Conservation (phyloP, 2,113 vertebrate species). For the Eurypyga helias region DNA sequence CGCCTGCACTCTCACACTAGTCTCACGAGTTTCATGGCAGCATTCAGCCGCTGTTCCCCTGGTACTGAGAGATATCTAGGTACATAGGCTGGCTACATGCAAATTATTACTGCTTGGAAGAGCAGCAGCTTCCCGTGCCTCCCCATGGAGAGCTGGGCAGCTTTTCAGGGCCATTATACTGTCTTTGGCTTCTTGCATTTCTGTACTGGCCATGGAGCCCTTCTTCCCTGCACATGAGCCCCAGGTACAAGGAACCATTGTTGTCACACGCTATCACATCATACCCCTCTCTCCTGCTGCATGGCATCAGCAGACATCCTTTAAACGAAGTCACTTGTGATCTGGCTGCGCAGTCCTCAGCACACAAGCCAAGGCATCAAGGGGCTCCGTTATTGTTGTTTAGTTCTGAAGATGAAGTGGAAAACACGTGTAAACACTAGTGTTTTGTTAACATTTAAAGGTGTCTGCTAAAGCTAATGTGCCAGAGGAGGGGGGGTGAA, state of each 20-base stretch:
- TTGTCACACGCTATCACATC: neutral
- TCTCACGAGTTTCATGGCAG: neutral
- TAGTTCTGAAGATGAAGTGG: neutral
- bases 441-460: conserved; percentile 21
- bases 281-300: rapidly evolving
- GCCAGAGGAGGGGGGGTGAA: neutral
- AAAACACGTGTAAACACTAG: neutral
- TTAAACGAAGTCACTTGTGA: neutral
- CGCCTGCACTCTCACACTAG: neutral
- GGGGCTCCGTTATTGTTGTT: neutral
- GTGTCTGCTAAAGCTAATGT: neutral
- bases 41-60: neutral
- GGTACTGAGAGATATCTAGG: neutral
- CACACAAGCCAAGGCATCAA: neutral
- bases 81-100: neutral
- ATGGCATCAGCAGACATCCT: neutral
- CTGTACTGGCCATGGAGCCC: neutral
- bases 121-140: neutral
- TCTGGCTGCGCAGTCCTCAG: rapidly evolving
- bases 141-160: neutral
- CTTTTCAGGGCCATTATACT: neutral
- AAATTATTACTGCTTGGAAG: neutral
- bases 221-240: neutral
- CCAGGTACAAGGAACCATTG: neutral
- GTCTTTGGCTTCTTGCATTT: neutral